Base-by-base conservation (phyloP, 2,888 invertebrate genomes). In the Pammene fasciana region DNA sequence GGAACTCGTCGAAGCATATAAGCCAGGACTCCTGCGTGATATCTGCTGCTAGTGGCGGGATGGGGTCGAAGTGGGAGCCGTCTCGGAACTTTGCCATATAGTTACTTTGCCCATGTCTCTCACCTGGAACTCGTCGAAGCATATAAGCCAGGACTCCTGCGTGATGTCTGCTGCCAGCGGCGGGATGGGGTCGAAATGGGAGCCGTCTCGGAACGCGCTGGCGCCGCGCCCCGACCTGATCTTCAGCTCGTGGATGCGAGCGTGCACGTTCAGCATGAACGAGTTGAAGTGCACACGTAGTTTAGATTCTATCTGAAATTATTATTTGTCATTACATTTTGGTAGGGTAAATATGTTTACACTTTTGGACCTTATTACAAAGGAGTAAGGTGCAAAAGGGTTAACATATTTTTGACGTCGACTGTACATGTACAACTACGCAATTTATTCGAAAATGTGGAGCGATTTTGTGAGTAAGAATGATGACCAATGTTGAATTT, bases 51-150 rank as follows among this genome's bases (percentile, higher is more conserved):
- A 99, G 98, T 6, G 97, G 97, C 34, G 97, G 96, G 71, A 99
- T 99, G 0, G 99, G 99, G 90, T 99, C 99, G 86, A 97, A 98
- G 13, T 90, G 91, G 70, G 89, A 88, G 1, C 86, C 83, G 73
- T 92, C 89, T 72, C 88, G 81, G 72, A n/a, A n/a, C n/a, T 26
- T 26, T 26, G 26, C 26, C 26, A 26, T 26, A 26, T 4, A 26
- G 26, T 26, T 1, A 26, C 26, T 26, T 26, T 26, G 26, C 38
- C 38, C 7, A 38, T 9, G 38, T 9, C 38, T 38, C 8, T 84
- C 79, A 96, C 98, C 94, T 99, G 99, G 93, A 99, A 99, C 90
- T 99, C 99, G 93, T 99, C 99, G 89, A 99, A 98, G 88, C 99
- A 99, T 72, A 99, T 95, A 38, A 99, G 93, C 97, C 98, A 98